Conservation (phyloP, 2,888 invertebrate species). For the Octonoba sinensis region DNA sequence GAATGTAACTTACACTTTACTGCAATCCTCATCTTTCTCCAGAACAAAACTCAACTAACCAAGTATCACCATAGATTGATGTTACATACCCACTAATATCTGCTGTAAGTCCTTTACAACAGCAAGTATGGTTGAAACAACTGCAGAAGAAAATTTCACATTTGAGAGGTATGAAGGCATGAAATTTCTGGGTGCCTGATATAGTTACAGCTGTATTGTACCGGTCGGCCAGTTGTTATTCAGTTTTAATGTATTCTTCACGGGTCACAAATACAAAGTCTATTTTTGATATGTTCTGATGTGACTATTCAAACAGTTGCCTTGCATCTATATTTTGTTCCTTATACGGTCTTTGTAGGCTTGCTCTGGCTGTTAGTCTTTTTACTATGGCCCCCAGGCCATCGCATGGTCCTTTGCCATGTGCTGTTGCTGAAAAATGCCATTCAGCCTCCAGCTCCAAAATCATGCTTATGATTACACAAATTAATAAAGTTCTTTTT, state of each 20-base stretch:
- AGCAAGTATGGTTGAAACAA: slow-evolving; percentile 6
- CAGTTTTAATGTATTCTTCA: neutral
- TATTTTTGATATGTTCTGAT: neutral
- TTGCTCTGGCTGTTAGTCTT: slow-evolving; percentile 7
- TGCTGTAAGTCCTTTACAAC: slow-evolving; percentile 7
- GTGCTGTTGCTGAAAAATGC: slow-evolving; percentile 67
- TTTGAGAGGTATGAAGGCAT: slow-evolving; percentile 21
- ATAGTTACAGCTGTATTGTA: slow-evolving; percentile 16
- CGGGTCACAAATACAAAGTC: slow-evolving; percentile 13
- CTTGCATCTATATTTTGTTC: slow-evolving; percentile 44
- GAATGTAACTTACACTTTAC: slow-evolving; percentile 7
- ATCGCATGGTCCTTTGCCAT: slow-evolving; percentile 67
- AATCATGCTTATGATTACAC: slow-evolving; percentile 65
- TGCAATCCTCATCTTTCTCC: slow-evolving; percentile 3
- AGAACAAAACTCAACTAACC: slow-evolving; percentile 4
- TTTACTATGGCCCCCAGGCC: slow-evolving; percentile 14
- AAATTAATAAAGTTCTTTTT: slow-evolving; percentile 63
- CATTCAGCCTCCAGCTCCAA: slow-evolving; percentile 66
- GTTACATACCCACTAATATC: slow-evolving; percentile 8
- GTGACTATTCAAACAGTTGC: slow-evolving; percentile 22
- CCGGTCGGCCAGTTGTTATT: slow-evolving; percentile 2
- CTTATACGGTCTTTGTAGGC: slow-evolving; percentile 42
- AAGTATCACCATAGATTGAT: slow-evolving; percentile 10
- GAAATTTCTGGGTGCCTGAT: slow-evolving; percentile 22
- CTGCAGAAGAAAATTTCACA: slow-evolving; percentile 12